Percentiles rank a stretch among this genome's conserved stretches.
phyloP scores from a whole-genome alignment of 2,113 vertebrate species.

The Urocolius indicus region DNA sequence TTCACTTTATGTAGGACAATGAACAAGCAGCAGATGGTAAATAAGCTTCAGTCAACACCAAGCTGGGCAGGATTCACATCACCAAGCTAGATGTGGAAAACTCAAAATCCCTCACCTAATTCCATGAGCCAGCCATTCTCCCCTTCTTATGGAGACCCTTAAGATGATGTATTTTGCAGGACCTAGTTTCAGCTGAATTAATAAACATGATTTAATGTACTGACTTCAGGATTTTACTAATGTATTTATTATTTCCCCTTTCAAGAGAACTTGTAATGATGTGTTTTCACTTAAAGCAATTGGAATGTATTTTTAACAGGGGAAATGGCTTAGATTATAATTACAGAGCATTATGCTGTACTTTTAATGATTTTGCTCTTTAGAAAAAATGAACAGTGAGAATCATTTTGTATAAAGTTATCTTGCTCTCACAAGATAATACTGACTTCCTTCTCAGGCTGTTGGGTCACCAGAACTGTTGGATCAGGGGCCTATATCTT shows the following conservation, averaged over 20 bases:
- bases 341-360: constrained; percentile 41
- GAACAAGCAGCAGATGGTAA: constrained; percentile 39
- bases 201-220: constrained; percentile 63
- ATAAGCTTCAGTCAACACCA: constrained; percentile 44
- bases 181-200: constrained; percentile 55
- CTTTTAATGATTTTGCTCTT: constrained; percentile 53
- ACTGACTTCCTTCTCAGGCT: not conserved
- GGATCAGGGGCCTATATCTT: not conserved
- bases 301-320: constrained; percentile 69
- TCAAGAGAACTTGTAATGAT: constrained; percentile 64
- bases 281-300: constrained; percentile 73
- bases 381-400: constrained; percentile 29
- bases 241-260: constrained; percentile 67
- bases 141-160: not conserved
- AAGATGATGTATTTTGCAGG: constrained; percentile 32
- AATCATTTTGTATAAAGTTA: constrained; percentile 31
- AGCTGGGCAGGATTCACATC: constrained; percentile 26
- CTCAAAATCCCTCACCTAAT: constrained; percentile 55
- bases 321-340: constrained; percentile 38
- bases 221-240: constrained; percentile 58
- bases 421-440: not conserved
- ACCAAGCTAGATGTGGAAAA: constrained; percentile 39
- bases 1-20: constrained; percentile 27
- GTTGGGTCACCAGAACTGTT: not conserved
- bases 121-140: constrained; percentile 27